Evolutionary conservation across 2,797 vertebrate genomes (phyloP), one percentile per base, ranked within the genome.

Genomic region (Macropus fuliginosus): DNA sequence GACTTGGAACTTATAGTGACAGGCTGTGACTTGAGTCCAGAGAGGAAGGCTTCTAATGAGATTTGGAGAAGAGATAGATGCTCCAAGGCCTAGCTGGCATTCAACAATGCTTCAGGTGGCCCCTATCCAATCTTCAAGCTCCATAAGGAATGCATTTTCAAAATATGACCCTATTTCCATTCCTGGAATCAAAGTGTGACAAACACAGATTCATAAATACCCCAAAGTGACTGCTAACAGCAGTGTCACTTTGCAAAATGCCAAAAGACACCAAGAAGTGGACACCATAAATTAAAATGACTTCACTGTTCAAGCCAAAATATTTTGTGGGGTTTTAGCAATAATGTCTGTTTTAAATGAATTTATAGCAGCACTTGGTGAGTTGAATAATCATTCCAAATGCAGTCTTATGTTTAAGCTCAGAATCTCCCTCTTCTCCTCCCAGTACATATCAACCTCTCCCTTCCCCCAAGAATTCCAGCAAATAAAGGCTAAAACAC

Each of bases 321-420:
- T 95, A 97, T 97, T 98, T 55, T 93, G 96, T 97, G 92, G 94
- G 96, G 92, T 97, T 98, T 96, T 56, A 97, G 95, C 92, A 96
- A 97, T 94, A 66, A 96, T 90, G 96, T 95, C 92, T 96, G 92
- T 96, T 98, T 59, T 95, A 95, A 98, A 97, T 94, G 98, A 98
- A 98, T 98, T 98, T 96, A 96, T 94, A 96, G 66, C 96, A 96
- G 96, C 95, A 98, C 96, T 92, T 95, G 13, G 40, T 97, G 98
- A 98, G 97, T 94, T 97, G 94, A 89, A 95, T 46, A 81, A 81
- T 81, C 40, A 50, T 21, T 50, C 40, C 31, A 50, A 87, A 87
- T 50, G 18, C 34, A 87, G 40, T 87, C 24, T 87, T 87, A 87
- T 27, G 40, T n/a, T 87, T 46, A 87, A 46, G 40, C 74, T 87